Base-by-base conservation (phyloP, 35 echinoderm and acorn worm species). In the Ophiothrix spiculata region DNA sequence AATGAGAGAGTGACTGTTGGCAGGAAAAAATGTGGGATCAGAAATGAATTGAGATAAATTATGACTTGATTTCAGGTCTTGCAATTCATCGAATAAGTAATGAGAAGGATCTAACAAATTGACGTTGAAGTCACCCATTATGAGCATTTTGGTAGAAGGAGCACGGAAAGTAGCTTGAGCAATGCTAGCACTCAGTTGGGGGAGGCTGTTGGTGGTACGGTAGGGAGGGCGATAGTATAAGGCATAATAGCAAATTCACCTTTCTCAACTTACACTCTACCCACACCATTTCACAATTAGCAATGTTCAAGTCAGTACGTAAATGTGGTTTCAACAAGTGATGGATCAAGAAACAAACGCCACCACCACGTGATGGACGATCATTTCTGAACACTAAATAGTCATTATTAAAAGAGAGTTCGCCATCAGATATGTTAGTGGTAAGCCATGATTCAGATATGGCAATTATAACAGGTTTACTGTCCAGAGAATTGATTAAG, bases 401-500 rank as follows among this genome's bases (percentile, higher is more conserved):
- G 25, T 10, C 60, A n/a, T 69, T 69, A 69, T 69, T 10, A 49
- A 69, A 10, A n/a, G 60, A 12, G 25, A 10, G 60, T 69, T 69
- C 60, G 29, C 23, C 23, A 69, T 69, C 60, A 15, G 60, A 69
- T 69, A 69, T 69, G 6, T 69, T 69, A 69, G 4, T 15, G 60
- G 17, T 69, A 4, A 69, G 60, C 60, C 60, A 69, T 1, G 60
- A 69, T n/a, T 69, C 60, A 15, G 60, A 25, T 25, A 69, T 69
- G 60, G 60, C 60, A 69, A 69, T 69, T 6, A 69, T 69, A 25
- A 69, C 60, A 69, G 60, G 60, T 69, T 69, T 69, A 69, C 60
- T 6, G 60, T 69, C 60, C 60, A 69, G 4, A 69, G 60, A n/a
- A 25, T 15, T 69, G 3, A 69, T 15, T 69, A 10, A 69, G 23